These are phyloP conservation scores for Pogoniulus pusillus DNA, from an alignment of 2,797 vertebrate species.

Conservation along the genomic window DNA sequence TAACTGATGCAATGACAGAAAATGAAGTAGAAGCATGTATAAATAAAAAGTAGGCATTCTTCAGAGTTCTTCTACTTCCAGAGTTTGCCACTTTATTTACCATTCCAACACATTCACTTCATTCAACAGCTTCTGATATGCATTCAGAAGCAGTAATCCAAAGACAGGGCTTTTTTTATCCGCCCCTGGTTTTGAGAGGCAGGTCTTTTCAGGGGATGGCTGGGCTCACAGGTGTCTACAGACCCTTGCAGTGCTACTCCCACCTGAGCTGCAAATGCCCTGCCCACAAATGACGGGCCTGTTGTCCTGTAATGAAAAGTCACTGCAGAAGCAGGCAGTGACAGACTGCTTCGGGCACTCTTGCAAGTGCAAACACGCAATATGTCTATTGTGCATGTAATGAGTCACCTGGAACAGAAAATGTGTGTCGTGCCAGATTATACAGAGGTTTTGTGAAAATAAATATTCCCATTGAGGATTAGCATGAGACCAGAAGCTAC, in stretches of 20 bases:
- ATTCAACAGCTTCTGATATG: neutral
- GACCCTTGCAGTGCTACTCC: neutral
- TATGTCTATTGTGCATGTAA: constrained; percentile 30
- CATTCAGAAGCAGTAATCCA: neutral
- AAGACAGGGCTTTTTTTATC: neutral
- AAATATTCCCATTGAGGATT: constrained; percentile 70
- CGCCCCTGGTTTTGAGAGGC: neutral
- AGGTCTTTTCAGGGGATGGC: neutral
- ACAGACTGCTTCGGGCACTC: constrained; percentile 3
- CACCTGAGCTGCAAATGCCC: neutral
- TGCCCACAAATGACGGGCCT: neutral
- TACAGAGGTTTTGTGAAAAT: constrained; percentile 64
- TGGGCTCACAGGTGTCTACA: neutral
- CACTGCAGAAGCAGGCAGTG: neutral
- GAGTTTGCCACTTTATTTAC: neutral
- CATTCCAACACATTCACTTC: neutral
- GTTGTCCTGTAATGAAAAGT: neutral
- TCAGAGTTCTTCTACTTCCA: neutral
- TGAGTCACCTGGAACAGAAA: constrained; percentile 59
- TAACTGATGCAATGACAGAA: neutral
- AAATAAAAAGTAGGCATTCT: neutral
- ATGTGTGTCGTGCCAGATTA: constrained; percentile 29
- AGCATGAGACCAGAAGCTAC: constrained; percentile 66
- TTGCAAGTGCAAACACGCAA: constrained; percentile 30
- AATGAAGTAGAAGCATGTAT: neutral